These are phyloP conservation scores for Paramisgurnus dabryanus DNA, from an alignment of 2,113 vertebrate genomes.

Conservation along the genomic window DNA sequence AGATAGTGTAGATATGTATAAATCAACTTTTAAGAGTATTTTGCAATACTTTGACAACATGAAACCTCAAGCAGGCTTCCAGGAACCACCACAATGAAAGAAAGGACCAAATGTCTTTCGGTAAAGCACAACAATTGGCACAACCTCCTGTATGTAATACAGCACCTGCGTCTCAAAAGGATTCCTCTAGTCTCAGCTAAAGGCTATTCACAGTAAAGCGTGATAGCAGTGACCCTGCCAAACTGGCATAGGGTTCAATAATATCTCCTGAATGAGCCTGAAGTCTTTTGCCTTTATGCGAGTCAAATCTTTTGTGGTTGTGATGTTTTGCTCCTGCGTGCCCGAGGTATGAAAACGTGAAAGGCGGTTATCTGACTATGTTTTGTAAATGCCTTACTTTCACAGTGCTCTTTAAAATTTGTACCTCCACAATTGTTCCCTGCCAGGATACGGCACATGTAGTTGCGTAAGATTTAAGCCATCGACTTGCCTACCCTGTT, in stretches of 20 bases:
- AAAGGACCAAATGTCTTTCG: not conserved
- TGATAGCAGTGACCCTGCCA: not conserved
- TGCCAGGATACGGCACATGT: not conserved
- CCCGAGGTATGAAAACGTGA: not conserved
- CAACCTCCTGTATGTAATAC: not conserved
- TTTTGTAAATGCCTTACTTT: conserved; percentile 43
- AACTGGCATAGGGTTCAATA: not conserved
- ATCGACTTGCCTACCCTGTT: conserved; percentile 1
- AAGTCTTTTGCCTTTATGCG: not conserved
- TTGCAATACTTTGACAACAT: not conserved
- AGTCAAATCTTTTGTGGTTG: not conserved
- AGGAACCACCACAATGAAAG: not conserved
- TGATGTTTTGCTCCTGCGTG: not conserved
- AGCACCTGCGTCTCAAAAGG: conserved; percentile 3
- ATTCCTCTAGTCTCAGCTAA: not conserved
- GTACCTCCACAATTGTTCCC: not conserved
- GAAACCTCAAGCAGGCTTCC: no score
- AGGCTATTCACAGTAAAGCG: not conserved
- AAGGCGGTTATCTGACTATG: conserved; percentile 2
- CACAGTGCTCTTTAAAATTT: not conserved
- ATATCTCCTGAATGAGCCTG: conserved; percentile 2
- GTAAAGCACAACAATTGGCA: not conserved
- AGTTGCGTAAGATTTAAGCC: conserved; percentile 13
- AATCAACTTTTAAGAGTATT: not conserved
- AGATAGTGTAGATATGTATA: no score